Percentiles rank a stretch among this genome's conserved stretches.
These are phyloP conservation scores for Neopelma chrysocephalum DNA, from an alignment of 2,797 vertebrate genomes.

Conservation along the genomic window DNA sequence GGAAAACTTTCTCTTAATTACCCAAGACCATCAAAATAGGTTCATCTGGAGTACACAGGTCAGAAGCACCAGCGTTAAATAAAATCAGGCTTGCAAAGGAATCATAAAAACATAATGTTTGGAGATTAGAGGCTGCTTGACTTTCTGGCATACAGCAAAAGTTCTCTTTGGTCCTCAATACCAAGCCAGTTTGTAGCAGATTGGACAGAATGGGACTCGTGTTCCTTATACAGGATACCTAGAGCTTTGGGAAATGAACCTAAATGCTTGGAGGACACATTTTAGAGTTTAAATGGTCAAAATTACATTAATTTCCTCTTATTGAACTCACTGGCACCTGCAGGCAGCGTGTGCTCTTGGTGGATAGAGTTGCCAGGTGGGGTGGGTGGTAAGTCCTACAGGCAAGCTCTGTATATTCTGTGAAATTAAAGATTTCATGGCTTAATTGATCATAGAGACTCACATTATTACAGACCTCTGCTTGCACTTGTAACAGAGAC, in stretches of 20 bases:
- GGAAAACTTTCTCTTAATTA: conserved; percentile 8
- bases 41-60: conserved; percentile 34
- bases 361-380: neutral
- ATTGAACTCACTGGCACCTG: neutral
- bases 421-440: neutral
- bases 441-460: neutral
- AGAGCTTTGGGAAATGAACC: neutral
- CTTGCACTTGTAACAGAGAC: neutral
- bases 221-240: neutral
- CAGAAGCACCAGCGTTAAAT: neutral
- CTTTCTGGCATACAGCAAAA: neutral
- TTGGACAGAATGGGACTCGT: neutral
- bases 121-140: neutral
- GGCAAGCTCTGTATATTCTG: neutral
- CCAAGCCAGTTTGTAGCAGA: neutral
- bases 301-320: neutral
- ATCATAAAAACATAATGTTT: neutral
- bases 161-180: neutral
- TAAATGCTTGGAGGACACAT: neutral
- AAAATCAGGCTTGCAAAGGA: conserved; percentile 14
- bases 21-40: neutral
- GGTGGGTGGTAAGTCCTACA: neutral
- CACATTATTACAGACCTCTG: neutral
- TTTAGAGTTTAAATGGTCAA: neutral
- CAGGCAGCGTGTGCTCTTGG: neutral